phyloP scores from a whole-genome alignment of 2,888 invertebrate species.

The Sphecodes monilicornis region DNA sequence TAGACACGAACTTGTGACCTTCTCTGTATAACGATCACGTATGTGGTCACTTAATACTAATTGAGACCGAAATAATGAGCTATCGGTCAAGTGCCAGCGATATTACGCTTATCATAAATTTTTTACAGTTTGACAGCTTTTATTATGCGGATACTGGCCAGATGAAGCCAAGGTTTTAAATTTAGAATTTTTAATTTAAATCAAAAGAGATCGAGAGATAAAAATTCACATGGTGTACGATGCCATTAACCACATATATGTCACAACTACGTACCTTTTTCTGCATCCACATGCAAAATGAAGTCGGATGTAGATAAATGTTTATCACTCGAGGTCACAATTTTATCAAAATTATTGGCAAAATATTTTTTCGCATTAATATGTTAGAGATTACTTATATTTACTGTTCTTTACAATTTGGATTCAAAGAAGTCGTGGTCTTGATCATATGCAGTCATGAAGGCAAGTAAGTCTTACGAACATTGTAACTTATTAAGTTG shows the following conservation, averaged over 20 bases:
- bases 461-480: neutral
- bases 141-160: neutral
- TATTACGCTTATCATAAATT: slow-evolving; percentile 11
- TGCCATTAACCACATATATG: neutral
- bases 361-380: neutral
- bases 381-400: neutral
- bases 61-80: slow-evolving; percentile 54
- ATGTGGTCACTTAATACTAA: slow-evolving; percentile 54
- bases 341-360: slow-evolving; percentile 2
- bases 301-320: neutral
- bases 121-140: neutral
- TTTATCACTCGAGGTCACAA: neutral
- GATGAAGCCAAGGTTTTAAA: neutral
- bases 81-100: slow-evolving; percentile 29
- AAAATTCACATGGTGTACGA: neutral
- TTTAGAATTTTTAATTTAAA: neutral
- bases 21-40: slow-evolving; percentile 33
- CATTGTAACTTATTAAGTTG: neutral
- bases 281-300: neutral
- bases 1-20: slow-evolving; percentile 50
- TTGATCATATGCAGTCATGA: neutral
- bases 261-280: neutral
- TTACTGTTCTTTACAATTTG: neutral
- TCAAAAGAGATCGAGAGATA: neutral
- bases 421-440: neutral